phyloP scores from a whole-genome alignment of 2,797 vertebrate species.

The Coregonus sp. region DNA sequence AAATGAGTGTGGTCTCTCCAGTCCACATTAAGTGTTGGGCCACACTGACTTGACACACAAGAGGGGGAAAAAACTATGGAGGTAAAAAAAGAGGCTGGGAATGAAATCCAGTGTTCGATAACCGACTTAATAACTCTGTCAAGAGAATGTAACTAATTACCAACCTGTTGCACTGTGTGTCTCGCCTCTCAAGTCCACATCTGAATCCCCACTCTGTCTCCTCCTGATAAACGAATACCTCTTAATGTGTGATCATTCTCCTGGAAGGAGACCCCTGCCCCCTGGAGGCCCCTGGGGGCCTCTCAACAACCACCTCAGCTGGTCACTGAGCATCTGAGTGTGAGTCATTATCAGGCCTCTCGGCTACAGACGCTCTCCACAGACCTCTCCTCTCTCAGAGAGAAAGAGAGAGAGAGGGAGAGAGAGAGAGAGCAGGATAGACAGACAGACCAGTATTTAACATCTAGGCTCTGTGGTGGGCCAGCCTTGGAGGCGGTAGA shows the following conservation, averaged over 20 bases:
- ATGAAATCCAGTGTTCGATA: not conserved
- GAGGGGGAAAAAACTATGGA: not conserved
- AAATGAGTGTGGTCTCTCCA: not conserved
- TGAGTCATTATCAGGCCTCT: not conserved
- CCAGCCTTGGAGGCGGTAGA: not conserved
- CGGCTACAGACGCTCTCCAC: too few relatives aligned
- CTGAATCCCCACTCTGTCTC: not conserved
- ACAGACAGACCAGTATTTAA: not conserved
- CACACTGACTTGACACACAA: not conserved
- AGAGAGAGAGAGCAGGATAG: not conserved
- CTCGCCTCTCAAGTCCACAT: not conserved
- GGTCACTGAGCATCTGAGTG: too few relatives aligned
- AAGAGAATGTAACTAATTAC: not conserved
- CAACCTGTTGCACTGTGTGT: not conserved
- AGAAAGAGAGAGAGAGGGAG: too few relatives aligned
- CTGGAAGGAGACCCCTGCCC: not conserved
- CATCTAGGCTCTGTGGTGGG: not conserved
- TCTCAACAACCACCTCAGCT: not conserved
- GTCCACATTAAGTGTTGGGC: not conserved
- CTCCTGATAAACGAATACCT: not conserved
- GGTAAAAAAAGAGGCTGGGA: not conserved
- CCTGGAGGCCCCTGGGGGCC: not conserved
- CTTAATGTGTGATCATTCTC: not conserved
- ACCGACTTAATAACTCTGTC: not conserved
- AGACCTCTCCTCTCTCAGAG: too few relatives aligned